Evolutionary conservation across 1,140 invertebrate genomes (phyloP).

Genomic region (Cydia fagiglandana): DNA sequence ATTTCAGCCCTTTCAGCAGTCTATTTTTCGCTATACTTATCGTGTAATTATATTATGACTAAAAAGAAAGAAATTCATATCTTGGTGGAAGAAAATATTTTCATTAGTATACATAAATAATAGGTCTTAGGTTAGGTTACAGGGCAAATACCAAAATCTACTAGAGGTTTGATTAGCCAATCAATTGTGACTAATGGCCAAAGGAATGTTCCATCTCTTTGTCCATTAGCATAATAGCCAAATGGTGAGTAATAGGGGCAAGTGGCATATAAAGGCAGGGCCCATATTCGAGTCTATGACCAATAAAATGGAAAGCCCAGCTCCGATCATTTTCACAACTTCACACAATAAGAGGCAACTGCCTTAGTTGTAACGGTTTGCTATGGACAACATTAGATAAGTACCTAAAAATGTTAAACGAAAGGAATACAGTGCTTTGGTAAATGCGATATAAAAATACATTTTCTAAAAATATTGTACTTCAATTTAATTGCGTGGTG

Average conservation of each 20-base stretch:
- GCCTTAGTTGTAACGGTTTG: background rate
- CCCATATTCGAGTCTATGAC: background rate
- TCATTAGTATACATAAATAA: no score
- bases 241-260: slow-evolving; percentile 11
- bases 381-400: background rate
- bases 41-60: no score
- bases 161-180: background rate
- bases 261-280: slow-evolving; percentile 5
- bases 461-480: no score
- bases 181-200: background rate
- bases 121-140: no score
- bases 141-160: no score
- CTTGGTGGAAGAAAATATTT: no score
- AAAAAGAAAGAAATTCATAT: no score
- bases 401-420: background rate
- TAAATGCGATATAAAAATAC: no score
- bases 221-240: background rate
- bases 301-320: slow-evolving; percentile 11
- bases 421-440: background rate
- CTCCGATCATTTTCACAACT: background rate
- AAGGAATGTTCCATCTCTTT: slow-evolving; percentile 10
- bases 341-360: background rate
- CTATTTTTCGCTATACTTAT: no score
- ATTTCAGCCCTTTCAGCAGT: no score
- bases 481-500: no score